Evolutionary conservation across 2,888 invertebrate genomes (phyloP), one percentile per base, ranked within the genome.

Genomic region (Nipponacmea schrenckii): DNA sequence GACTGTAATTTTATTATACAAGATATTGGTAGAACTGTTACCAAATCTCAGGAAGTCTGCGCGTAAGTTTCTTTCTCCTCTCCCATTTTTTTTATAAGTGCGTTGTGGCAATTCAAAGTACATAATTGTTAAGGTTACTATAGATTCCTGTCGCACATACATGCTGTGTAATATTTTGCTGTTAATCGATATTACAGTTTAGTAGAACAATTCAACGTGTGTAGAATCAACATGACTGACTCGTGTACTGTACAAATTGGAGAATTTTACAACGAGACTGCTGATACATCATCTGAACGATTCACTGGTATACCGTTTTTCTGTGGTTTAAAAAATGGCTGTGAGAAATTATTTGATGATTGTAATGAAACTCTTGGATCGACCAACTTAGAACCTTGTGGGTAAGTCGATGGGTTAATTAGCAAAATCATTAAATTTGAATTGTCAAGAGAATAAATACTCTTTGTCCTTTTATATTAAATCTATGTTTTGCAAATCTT

Each of bases 271-370:
- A 12, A 1, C 20, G 1, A 56, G 24, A 20, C 17, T n/a, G n/a
- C 56, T 8, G 20, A 56, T 1, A 56, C 20, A 56, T 20, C 56
- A 56, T 56, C 56, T 5, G 56, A 56, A 20, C 5, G 20, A 20
- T 56, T 56, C 20, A 20, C 24, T 7, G 56, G 56, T 3, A n/a
- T 56, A 7, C 56, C 56, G 17, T 56, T 20, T 14, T 56, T 56
- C 56, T 56, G 56, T 24, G 56, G 56, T n/a, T 56, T 24, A 56
- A n/a, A 56, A 14, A 56, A 56, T 56, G 56, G 20, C 14, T 56
- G 56, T 56, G 56, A 17, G 24, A 56, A 56, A 20, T 56, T 56
- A 56, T 56, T 56, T 56, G 24, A 56, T 56, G 56, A 56, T n/a
- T 56, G 56, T 17, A 56, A 56, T 56, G 24, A 56, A 56, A 56